Base-by-base conservation (phyloP, 2,888 invertebrate genomes). In the Napeogenes inachia region DNA sequence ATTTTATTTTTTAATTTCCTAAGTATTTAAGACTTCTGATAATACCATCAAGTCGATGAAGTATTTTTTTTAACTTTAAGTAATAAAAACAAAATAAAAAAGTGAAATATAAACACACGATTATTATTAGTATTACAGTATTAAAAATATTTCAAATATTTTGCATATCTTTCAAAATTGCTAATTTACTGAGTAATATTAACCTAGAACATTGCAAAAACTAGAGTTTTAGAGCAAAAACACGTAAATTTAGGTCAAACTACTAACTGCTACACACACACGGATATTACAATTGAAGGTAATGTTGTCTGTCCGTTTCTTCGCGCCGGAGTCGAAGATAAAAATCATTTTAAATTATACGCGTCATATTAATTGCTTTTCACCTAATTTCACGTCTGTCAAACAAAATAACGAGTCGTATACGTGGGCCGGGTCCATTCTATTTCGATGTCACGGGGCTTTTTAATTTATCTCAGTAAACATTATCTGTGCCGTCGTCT, bases 341-440 rank as follows among this genome's bases (percentile, higher is more conserved):
- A 54, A 54, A 59, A 59, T 59, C 59, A 50, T 21, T 58, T 46
- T 53, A 45, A 59, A 54, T 59, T 45, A 59, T 45, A 54, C 46
- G 32, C 32, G 3, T 57, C 38, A n/a, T 77, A 82, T 82, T 83
- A 82, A 84, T 84, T 82, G 79, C 76, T 78, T 81, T 82, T 81
- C 79, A 79, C 75, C 79, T 79, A 84, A 85, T 85, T 85, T 84
- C 73, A 80, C 79, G 78, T 42, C 45, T 60, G 60, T 60, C 60
- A 60, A 50, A 56, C 30, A 50, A 12, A 30, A 30, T 50, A 50
- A 50, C 50, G 12, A 50, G 50, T 50, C 21, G 6, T n/a, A 21
- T n/a, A 21, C 21, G 21, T 21, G 21, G 21, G 21, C 30, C 30
- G 50, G 50, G 12, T 30, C 21, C n/a, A 30, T 50, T 50, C 30